These are phyloP conservation scores for Chloroclystis v-ata DNA, from an alignment of 2,888 invertebrate genomes.

Conservation along the genomic window DNA sequence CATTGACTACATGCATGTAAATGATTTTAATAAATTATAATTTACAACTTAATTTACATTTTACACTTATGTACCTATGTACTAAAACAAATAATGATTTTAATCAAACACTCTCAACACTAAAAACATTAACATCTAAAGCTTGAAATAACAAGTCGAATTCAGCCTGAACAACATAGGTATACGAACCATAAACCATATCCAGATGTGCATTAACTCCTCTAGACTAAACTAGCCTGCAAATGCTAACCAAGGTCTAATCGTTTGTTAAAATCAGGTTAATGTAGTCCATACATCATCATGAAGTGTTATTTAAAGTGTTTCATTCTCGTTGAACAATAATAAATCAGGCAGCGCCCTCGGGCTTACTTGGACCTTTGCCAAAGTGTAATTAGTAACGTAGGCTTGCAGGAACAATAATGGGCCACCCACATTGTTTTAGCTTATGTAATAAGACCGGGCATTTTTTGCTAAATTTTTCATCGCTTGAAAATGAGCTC, in stretches of 20 bases:
- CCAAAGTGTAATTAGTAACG: conserved; percentile 71
- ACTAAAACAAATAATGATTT: too few species aligned
- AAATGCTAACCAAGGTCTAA: conserved; percentile 28
- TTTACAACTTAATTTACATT: too few species aligned
- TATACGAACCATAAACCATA: too few species aligned
- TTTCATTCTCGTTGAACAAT: conserved; percentile 58
- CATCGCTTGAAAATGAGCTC: too few species aligned
- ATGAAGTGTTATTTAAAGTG: conserved; percentile 59
- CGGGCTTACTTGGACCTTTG: conserved; percentile 57
- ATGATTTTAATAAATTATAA: too few species aligned
- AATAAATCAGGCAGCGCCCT: conserved; percentile 64
- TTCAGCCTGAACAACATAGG: too few species aligned
- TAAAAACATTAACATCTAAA: too few species aligned
- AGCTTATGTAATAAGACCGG: conserved; percentile 53
- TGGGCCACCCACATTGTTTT: conserved; percentile 58
- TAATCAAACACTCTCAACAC: too few species aligned
- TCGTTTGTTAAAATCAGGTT: conserved; percentile 34
- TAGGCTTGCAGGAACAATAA: conserved; percentile 57
- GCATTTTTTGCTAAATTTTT: conserved; percentile 26
- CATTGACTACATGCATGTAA: too few species aligned
- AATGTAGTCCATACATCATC: conserved; percentile 49
- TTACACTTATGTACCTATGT: too few species aligned
- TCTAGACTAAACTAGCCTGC: neutral
- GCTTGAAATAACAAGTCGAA: neutral
- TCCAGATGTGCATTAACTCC: too few species aligned